Percentiles rank a stretch among this genome's conserved stretches.
phyloP scores from a whole-genome alignment of 1,140 invertebrate species.

The Phocides pigmalion region DNA sequence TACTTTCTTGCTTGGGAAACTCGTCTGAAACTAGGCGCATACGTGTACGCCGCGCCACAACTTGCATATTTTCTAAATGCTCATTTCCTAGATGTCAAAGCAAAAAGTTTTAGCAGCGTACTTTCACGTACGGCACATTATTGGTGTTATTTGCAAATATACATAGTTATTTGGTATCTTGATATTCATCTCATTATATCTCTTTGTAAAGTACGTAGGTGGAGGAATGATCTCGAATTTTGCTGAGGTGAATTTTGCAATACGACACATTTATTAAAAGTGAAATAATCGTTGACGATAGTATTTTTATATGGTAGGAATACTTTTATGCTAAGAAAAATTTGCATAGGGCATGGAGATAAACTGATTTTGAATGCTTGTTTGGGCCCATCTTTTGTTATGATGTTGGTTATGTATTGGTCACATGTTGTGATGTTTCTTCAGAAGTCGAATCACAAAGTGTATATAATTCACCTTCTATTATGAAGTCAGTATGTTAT shows the following conservation, averaged over 20 bases:
- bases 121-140: slow-evolving; percentile 19
- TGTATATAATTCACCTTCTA: background rate
- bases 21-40: slow-evolving; percentile 61
- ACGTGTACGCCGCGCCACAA: slow-evolving; percentile 46
- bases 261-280: too few species aligned
- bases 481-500: background rate
- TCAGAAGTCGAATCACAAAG: background rate
- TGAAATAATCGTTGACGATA: too few species aligned
- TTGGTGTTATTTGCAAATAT: slow-evolving; percentile 11
- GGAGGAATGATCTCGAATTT: background rate
- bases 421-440: background rate
- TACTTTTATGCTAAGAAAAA: too few species aligned
- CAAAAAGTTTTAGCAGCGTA: slow-evolving; percentile 28
- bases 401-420: too few species aligned
- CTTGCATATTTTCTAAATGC: slow-evolving; percentile 65
- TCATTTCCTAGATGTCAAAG: slow-evolving; percentile 33
- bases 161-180: slow-evolving; percentile 3
- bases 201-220: background rate
- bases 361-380: too few species aligned
- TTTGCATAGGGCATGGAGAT: too few species aligned
- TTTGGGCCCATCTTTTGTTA: too few species aligned
- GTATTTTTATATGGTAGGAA: too few species aligned
- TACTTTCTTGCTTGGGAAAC: slow-evolving; percentile 72
- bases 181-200: slow-evolving; percentile 11
- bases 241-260: background rate